Base-by-base conservation (phyloP, 1,140 invertebrate species). In the Cydia amplana region DNA sequence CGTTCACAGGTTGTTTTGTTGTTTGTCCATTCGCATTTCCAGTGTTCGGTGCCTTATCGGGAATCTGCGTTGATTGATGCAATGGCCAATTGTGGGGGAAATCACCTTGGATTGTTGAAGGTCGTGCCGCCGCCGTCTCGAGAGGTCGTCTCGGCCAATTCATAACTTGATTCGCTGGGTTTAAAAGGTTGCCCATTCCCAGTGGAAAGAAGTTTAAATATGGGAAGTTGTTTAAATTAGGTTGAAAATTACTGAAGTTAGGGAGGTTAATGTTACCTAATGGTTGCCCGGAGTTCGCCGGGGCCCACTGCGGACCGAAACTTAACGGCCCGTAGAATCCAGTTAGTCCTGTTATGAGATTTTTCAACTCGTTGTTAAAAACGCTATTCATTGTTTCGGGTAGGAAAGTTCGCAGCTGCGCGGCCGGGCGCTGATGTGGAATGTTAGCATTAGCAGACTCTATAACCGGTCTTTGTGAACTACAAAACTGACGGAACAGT, bases 111-210 rank as follows among this genome's bases (percentile, higher is more conserved):
- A 1, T n/a, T 12, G 65, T 10, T 28, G 32, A 18, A 70, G 65
- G 65, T 70, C 65, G 65, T 14, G 28, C 9, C 28, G n/a, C n/a
- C 28, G n/a, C 32, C 25, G 65, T 18, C 28, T 36, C n/a, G 32
- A 70, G 65, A 36, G 65, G 65, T 70, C 65, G 65, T 18, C 28
- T 36, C 32, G 36, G 65, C 65, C 65, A 36, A 43, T 43, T 70
- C 28, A 20, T 36, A 70, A 70, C 36, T 70, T 70, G 65, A 70
- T 70, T 70, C 65, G n/a, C 28, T 1, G 65, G n/a, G 28, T 36
- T 32, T 32, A 67, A 67, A 43, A 70, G n/a, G 65, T 70, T 70
- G 18, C 32, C 32, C n/a, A 70, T 16, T 40, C 28, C 65, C 25
- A 70, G 16, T 18, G 65, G 32, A 40, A 28, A 70, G 12, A 70